Conservation (phyloP, 2,113 vertebrate species). For the Tachysurus fulvidraco region DNA sequence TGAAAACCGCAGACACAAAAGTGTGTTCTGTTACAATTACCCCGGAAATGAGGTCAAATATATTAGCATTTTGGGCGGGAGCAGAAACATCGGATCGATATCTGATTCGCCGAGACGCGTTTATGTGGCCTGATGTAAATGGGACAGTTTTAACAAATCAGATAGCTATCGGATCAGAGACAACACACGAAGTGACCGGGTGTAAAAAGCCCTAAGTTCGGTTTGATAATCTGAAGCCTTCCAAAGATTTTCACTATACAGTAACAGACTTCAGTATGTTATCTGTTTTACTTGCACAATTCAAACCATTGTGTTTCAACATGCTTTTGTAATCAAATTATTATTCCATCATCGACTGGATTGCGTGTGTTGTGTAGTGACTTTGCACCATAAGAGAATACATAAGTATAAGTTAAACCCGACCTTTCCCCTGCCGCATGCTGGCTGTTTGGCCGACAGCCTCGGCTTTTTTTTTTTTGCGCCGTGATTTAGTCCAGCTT, state of each 20-base stretch:
- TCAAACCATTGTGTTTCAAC: background rate
- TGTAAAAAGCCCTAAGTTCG: no score
- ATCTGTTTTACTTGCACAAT: background rate
- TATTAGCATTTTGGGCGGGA: no score
- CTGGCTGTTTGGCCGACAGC: slow-evolving; percentile 58
- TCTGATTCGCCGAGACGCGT: no score
- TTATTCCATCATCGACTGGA: background rate
- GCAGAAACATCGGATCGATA: no score
- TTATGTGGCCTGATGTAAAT: no score
- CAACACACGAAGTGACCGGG: no score
- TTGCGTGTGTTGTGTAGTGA: slow-evolving; percentile 10
- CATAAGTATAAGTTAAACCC: slow-evolving; percentile 42
- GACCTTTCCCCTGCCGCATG: slow-evolving; percentile 59
- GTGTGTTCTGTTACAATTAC: no score
- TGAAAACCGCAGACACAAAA: no score
- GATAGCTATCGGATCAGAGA: no score
- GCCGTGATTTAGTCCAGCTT: slow-evolving; percentile 40
- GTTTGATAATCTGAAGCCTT: background rate
- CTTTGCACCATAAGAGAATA: slow-evolving; percentile 23
- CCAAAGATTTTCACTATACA: background rate
- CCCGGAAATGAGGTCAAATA: no score
- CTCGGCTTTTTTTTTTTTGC: slow-evolving; percentile 36
- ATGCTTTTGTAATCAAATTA: background rate
- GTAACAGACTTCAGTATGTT: background rate
- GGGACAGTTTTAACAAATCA: no score